phyloP scores from a whole-genome alignment of 2,888 invertebrate species.

The Iselma pallidipennis region DNA sequence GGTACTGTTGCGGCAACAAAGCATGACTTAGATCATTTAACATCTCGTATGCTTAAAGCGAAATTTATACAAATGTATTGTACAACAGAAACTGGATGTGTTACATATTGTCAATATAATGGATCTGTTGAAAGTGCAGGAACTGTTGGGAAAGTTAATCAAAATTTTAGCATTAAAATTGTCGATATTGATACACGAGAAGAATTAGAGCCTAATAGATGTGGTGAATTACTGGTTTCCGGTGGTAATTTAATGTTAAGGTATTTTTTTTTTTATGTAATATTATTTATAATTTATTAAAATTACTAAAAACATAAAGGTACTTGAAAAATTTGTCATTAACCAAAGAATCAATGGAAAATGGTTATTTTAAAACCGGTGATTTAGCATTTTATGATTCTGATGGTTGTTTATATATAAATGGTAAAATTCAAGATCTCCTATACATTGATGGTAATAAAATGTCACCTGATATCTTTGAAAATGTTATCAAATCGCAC shows the following conservation, averaged over 20 bases:
- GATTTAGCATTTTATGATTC: constrained; percentile 45
- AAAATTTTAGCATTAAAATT: constrained; percentile 40
- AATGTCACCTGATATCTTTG: constrained; percentile 37
- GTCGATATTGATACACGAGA: constrained; percentile 38
- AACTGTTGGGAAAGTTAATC: constrained; percentile 40
- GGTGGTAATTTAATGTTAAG: constrained; percentile 46
- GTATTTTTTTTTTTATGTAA: constrained; percentile 28
- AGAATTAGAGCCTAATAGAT: constrained; percentile 32
- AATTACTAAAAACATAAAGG: constrained; percentile 33
- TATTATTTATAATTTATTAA: neutral
- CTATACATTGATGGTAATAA: constrained; percentile 29
- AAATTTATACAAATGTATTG: constrained; percentile 42
- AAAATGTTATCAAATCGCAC: constrained; percentile 43
- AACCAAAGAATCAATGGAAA: constrained; percentile 33
- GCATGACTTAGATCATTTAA: constrained; percentile 36
- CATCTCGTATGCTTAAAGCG: constrained; percentile 34
- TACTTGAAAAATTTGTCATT: constrained; percentile 41
- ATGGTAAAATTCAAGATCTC: constrained; percentile 43
- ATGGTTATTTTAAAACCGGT: constrained; percentile 46
- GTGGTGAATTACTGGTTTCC: constrained; percentile 44
- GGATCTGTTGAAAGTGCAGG: constrained; percentile 31
- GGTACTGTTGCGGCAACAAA: constrained; percentile 38
- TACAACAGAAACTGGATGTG: constrained; percentile 42
- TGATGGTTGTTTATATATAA: constrained; percentile 45
- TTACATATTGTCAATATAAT: constrained; percentile 36